Conservation (phyloP, 2,797 vertebrate genomes). For the Esox masquinongy region DNA sequence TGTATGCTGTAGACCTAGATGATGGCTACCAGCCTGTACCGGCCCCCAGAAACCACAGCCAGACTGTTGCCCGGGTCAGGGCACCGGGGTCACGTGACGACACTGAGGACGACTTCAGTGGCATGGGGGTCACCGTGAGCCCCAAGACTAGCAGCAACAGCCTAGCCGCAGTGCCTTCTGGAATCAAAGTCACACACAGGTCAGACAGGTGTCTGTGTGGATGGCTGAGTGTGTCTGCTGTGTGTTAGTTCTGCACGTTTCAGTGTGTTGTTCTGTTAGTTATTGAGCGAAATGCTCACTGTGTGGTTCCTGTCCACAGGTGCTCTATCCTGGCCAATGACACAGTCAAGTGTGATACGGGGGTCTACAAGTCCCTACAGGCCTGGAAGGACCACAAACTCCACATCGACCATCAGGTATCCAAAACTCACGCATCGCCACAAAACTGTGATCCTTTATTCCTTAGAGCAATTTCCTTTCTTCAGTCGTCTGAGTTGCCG, state of each 20-base stretch:
- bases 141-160: slow-evolving; percentile 58
- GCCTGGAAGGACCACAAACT: slow-evolving; percentile 98
- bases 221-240: slow-evolving; percentile 8
- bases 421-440: background rate
- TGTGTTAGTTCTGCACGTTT: background rate
- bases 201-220: slow-evolving; percentile 52
- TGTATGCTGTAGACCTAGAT: slow-evolving; percentile 70
- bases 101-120: slow-evolving; percentile 82
- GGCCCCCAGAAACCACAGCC: slow-evolving; percentile 72
- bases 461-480: background rate
- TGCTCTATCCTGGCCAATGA: slow-evolving; percentile 90
- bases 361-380: slow-evolving; percentile 90
- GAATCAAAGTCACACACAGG: slow-evolving; percentile 94
- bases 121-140: slow-evolving; percentile 75
- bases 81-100: slow-evolving; percentile 27
- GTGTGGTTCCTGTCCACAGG: slow-evolving; percentile 62
- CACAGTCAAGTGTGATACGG: slow-evolving; percentile 86
- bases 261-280: slow-evolving; percentile 3
- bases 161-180: slow-evolving; percentile 66
- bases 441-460: background rate
- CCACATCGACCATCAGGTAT: slow-evolving; percentile 94
- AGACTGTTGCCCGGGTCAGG: slow-evolving; percentile 21
- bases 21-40: slow-evolving; percentile 59
- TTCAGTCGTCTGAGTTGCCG: background rate
- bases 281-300: background rate